These are phyloP conservation scores for Brachionichthys hirsutus DNA, from an alignment of 2,113 vertebrate species.

Conservation along the genomic window DNA sequence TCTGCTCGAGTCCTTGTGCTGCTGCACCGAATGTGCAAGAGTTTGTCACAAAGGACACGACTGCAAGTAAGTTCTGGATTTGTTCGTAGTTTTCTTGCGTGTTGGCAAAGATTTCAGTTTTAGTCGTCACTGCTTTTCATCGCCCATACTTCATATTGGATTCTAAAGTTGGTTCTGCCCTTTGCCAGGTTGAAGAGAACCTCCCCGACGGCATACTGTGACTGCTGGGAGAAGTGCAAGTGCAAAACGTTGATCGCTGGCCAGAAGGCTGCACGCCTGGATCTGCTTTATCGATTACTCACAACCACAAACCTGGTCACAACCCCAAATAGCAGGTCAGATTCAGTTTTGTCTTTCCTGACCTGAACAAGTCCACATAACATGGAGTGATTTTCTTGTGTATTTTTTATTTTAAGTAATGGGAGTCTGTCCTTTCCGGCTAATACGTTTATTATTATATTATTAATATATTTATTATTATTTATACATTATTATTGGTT, in stretches of 20 bases:
- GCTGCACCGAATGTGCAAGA: conserved; percentile 96
- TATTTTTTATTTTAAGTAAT: neutral
- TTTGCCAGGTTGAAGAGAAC: conserved; percentile 89
- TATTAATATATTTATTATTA: no score
- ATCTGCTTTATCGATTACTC: conserved; percentile 94
- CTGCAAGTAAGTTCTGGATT: conserved; percentile 89
- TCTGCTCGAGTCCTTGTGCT: conserved; percentile 95
- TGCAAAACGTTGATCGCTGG: conserved; percentile 98
- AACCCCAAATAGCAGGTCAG: conserved; percentile 95
- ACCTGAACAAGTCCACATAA: neutral
- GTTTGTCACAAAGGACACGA: conserved; percentile 99
- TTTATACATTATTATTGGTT: no score
- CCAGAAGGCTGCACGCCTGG: conserved; percentile 95
- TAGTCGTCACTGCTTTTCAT: neutral
- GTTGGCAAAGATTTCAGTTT: neutral
- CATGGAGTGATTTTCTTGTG: neutral
- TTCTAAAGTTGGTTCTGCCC: conserved; percentile 1
- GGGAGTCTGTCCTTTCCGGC: no score
- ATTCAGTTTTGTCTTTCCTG: neutral
- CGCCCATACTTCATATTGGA: neutral
- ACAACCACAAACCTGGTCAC: conserved; percentile 98
- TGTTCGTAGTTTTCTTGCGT: neutral
- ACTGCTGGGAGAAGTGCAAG: conserved; percentile 99
- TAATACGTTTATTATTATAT: no score
- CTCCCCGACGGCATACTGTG: conserved; percentile 97